These are phyloP conservation scores for Bemisia tabaci DNA, from an alignment of 1,140 invertebrate genomes.

Conservation along the genomic window DNA sequence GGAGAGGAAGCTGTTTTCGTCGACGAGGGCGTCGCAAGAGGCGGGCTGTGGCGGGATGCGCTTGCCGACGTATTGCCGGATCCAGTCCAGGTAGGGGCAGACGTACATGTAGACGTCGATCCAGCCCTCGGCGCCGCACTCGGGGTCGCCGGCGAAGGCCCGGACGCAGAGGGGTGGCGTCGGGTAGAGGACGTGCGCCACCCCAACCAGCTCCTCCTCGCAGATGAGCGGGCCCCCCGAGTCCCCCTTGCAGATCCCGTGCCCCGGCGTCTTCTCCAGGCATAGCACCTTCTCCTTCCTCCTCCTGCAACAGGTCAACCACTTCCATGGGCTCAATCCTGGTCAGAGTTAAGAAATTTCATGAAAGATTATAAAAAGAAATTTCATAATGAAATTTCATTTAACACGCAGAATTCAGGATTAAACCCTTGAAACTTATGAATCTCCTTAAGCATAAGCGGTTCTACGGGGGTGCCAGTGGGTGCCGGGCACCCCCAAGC, in stretches of 20 bases:
- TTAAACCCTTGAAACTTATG: too few relatives aligned
- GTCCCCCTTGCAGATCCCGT: conserved; percentile 16
- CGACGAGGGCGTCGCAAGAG: neutral
- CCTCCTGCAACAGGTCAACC: too few relatives aligned
- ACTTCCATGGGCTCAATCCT: too few relatives aligned
- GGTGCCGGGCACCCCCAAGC: too few relatives aligned
- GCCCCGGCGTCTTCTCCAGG: conserved; percentile 12
- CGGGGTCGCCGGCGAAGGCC: conserved; percentile 8
- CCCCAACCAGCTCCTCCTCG: conserved; percentile 15
- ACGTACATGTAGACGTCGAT: conserved; percentile 17
- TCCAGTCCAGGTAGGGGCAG: conserved; percentile 17
- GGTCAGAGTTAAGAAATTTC: too few relatives aligned
- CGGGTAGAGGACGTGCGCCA: conserved; percentile 16
- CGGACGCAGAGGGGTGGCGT: conserved; percentile 2
- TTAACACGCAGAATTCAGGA: too few relatives aligned
- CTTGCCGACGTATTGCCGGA: conserved; percentile 5
- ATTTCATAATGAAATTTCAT: too few relatives aligned
- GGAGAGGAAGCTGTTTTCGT: neutral
- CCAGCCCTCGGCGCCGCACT: conserved; percentile 11
- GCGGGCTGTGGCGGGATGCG: neutral
- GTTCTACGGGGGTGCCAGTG: too few relatives aligned
- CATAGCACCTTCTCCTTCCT: conserved; percentile 15
- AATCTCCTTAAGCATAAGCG: too few relatives aligned
- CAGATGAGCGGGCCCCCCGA: conserved; percentile 17
- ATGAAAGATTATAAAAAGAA: too few relatives aligned